Conservation (phyloP, 2,113 vertebrate genomes). For the Melozone crissalis region DNA sequence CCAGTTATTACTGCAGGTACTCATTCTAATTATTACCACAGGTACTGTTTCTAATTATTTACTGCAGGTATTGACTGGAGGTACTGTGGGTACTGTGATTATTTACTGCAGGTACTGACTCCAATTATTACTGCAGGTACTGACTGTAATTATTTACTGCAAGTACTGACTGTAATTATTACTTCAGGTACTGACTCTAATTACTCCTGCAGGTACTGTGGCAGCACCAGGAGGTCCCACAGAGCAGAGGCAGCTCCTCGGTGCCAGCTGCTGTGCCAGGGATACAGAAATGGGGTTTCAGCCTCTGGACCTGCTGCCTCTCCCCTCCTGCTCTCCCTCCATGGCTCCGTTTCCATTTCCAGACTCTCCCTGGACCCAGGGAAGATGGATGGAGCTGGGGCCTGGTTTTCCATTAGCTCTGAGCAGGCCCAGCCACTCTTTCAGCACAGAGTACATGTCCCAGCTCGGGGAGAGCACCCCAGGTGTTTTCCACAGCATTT, state of each 20-base stretch:
- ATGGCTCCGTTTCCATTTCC: background rate
- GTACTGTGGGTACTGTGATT: too few relatives aligned
- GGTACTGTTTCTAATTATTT: too few relatives aligned
- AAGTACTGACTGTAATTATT: too few relatives aligned
- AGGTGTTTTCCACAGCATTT: background rate
- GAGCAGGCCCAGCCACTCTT: background rate
- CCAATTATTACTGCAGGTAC: background rate
- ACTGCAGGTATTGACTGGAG: too few relatives aligned
- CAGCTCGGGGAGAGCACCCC: background rate
- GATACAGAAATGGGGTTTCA: background rate
- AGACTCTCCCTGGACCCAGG: background rate
- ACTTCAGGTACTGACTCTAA: too few relatives aligned
- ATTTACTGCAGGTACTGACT: background rate
- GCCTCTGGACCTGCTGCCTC: background rate
- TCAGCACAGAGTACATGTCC: background rate
- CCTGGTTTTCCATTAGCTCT: background rate
- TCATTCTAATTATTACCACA: too few relatives aligned
- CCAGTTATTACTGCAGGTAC: too few relatives aligned
- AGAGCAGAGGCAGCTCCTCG: background rate
- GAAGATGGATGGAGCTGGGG: background rate
- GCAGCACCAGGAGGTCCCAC: background rate
- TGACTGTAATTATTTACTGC: rapidly evolving
- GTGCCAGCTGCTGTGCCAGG: background rate
- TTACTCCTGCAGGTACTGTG: too few relatives aligned
- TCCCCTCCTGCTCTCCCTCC: background rate